Percentiles rank a stretch among this genome's conserved stretches.
Conservation (phyloP, 2,113 vertebrate species). For the Rhinoderma darwinii region DNA sequence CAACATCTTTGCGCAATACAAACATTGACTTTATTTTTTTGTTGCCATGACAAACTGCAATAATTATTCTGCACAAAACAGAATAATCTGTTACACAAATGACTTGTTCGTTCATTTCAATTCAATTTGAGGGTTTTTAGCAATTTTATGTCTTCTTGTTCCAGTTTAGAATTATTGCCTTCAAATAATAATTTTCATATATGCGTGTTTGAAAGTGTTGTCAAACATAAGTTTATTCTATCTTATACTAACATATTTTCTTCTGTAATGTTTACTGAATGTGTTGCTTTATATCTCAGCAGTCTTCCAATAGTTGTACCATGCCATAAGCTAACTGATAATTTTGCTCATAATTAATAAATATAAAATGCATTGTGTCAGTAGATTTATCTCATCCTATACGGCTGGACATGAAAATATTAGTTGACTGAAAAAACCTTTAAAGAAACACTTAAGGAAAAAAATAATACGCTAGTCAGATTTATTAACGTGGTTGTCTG, state of each 20-base stretch:
- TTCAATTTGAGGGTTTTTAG: background rate
- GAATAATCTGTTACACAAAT: constrained; percentile 13
- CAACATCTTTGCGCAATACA: constrained; percentile 8
- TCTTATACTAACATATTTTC: background rate
- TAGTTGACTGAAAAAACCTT: no score
- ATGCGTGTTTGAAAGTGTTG: background rate
- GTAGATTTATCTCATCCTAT: no score
- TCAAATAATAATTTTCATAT: background rate
- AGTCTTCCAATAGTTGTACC: background rate
- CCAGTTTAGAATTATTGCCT: background rate
- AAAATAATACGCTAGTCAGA: no score
- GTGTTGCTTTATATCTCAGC: background rate
- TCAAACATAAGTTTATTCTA: background rate
- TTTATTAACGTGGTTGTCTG: no score
- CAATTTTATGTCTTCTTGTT: background rate
- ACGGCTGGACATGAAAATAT: no score
- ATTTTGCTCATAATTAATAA: no score
- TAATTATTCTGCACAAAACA: constrained; percentile 27
- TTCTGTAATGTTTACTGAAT: background rate
- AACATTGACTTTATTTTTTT: constrained; percentile 28
- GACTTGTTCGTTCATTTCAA: background rate
- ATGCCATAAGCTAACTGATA: no score
- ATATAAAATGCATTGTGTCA: no score
- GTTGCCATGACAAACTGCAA: constrained; percentile 3
- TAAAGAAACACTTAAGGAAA: no score